A percentile compares a stretch with the other conserved stretches of the same genome.
Conservation (phyloP, 53 echinoderm and acorn worm genomes). For the Holothuria leucospilota region DNA sequence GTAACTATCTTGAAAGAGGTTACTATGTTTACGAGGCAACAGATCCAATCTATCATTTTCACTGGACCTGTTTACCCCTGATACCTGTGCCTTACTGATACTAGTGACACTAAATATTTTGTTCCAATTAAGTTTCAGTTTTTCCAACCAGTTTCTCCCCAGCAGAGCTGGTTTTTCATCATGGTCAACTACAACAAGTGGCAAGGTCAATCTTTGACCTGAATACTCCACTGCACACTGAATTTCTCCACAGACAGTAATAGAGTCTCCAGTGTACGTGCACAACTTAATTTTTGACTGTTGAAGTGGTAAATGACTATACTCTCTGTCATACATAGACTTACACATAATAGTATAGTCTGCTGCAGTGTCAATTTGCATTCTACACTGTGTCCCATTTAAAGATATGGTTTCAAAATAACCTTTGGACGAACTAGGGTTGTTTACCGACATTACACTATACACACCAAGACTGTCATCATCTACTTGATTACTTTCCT, state of each 20-base stretch:
- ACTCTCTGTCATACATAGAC: constrained; percentile 38
- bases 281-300: constrained; percentile 9
- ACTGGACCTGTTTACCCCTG: neutral
- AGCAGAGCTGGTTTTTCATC: constrained; percentile 60
- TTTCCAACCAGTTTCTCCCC: no score
- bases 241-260: constrained; percentile 38
- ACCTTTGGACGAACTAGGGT: neutral
- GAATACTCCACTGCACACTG: constrained; percentile 27
- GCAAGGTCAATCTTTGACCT: constrained; percentile 39
- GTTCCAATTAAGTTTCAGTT: no score
- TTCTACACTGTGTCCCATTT: constrained; percentile 10
- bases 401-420: neutral
- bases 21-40: constrained; percentile 13
- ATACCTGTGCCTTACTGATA: neutral
- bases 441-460: no score
- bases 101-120: constrained; percentile 24
- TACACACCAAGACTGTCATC: no score
- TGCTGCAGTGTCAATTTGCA: constrained; percentile 30
- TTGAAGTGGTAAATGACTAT: constrained; percentile 20
- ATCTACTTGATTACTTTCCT: constrained; percentile 14
- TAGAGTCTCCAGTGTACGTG: constrained; percentile 37
- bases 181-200: constrained; percentile 46
- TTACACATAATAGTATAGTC: no score
- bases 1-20: constrained; percentile 8
- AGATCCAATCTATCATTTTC: neutral